Percentiles rank a stretch among this genome's conserved stretches.
phyloP scores from a whole-genome alignment of 1,140 invertebrate species.

The Polypedilum pembai region DNA sequence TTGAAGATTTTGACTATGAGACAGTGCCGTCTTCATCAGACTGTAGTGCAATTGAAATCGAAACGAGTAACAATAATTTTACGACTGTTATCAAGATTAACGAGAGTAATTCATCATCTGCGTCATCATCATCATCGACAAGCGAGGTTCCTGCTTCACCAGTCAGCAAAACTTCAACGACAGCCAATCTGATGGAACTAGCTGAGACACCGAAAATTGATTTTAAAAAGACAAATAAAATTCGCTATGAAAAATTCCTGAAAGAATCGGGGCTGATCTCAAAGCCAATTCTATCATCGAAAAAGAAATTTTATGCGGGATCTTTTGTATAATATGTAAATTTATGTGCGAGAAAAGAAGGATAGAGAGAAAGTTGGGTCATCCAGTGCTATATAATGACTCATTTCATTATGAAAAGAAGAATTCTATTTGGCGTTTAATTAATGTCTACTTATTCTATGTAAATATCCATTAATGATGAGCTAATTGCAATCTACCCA shows the following conservation, averaged over 20 bases:
- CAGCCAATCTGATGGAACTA: constrained; percentile 10
- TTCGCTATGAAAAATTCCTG: constrained; percentile 2
- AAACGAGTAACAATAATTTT: constrained; percentile 23
- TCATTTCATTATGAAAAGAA: no score
- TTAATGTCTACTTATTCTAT: no score
- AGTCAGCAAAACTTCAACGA: background rate
- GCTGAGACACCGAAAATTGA: constrained; percentile 20
- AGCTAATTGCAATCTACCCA: background rate
- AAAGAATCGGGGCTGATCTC: background rate
- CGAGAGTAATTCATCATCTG: background rate
- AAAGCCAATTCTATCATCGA: background rate
- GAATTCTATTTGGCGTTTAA: no score
- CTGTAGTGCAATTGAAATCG: constrained; percentile 1
- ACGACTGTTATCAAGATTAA: constrained; percentile 23
- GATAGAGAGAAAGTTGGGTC: no score
- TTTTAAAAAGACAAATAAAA: constrained; percentile 20
- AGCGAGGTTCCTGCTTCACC: background rate
- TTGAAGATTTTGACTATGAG: constrained; percentile 15
- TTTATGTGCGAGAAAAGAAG: no score
- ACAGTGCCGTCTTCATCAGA: background rate
- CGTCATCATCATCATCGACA: background rate
- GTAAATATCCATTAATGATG: background rate
- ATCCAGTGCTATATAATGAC: no score
- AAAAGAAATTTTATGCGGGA: constrained; percentile 20
- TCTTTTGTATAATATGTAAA: constrained; percentile 9